Percentiles rank a stretch among this genome's conserved stretches.
These are phyloP conservation scores for Mormyrus iriodes DNA, from an alignment of 2,113 vertebrate species.

Conservation along the genomic window DNA sequence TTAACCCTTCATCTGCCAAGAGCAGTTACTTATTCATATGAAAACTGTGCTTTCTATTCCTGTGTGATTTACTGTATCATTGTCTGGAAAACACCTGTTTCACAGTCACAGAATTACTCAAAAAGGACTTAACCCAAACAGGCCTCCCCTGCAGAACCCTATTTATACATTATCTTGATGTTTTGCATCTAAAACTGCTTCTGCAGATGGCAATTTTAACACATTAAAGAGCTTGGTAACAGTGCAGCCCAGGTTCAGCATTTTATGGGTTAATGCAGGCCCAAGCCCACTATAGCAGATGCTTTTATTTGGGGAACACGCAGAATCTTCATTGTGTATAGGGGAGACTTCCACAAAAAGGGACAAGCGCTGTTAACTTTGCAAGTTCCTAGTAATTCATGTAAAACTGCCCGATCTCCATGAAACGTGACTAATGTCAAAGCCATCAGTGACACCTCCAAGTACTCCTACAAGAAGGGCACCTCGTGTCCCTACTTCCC, in stretches of 20 bases:
- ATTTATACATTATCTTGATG: neutral
- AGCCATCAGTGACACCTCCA: neutral
- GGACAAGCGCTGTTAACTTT: neutral
- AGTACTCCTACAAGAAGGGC: neutral
- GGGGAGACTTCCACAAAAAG: neutral
- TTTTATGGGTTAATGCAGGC: neutral
- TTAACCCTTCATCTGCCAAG: conserved; percentile 50
- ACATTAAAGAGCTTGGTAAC: neutral
- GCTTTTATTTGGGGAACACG: neutral
- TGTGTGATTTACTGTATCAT: conserved; percentile 23
- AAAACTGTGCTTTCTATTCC: conserved; percentile 30
- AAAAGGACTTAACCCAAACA: conserved; percentile 24
- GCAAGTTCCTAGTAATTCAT: neutral
- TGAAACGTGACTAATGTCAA: neutral
- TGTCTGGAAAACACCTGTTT: conserved; percentile 51
- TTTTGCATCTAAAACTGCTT: neutral
- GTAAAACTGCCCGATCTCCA: neutral
- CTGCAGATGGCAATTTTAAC: neutral
- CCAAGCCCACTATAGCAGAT: neutral
- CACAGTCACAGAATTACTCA: conserved; percentile 21
- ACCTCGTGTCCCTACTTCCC: neutral
- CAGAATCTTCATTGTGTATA: neutral
- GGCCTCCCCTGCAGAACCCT: neutral
- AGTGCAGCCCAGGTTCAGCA: neutral
- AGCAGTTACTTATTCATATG: conserved; percentile 45